Conservation (phyloP, 1,140 invertebrate genomes). For the Panonychus citri region DNA sequence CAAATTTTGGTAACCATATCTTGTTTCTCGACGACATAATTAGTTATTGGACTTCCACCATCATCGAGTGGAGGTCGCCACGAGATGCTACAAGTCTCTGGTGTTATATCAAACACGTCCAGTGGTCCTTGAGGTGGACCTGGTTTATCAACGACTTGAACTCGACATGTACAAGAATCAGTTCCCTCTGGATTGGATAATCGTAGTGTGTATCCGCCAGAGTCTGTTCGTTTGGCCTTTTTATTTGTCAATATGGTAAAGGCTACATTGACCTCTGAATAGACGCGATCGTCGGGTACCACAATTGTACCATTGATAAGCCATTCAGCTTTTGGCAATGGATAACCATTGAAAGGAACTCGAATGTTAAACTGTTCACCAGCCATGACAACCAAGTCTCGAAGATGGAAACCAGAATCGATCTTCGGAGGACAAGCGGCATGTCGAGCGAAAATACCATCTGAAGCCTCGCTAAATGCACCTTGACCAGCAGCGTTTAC, state of each 20-base stretch:
- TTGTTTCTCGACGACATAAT: conserved; percentile 77
- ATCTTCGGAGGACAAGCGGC: conserved; percentile 4
- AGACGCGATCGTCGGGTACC: conserved; percentile 45
- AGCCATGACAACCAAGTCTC: conserved; percentile 67
- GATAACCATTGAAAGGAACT: conserved; percentile 81
- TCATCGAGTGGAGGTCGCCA: conserved; percentile 67
- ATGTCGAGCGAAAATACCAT: conserved; percentile 31
- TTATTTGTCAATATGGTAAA: conserved; percentile 54
- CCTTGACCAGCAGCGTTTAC: conserved; percentile 90
- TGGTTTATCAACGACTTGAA: conserved; percentile 67
- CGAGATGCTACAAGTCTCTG: conserved; percentile 61
- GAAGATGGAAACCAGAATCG: conserved; percentile 30
- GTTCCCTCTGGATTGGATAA: conserved; percentile 69
- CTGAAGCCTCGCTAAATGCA: conserved; percentile 58
- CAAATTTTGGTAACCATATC: conserved; percentile 26
- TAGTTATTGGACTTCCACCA: conserved; percentile 72
- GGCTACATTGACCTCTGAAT: conserved; percentile 70
- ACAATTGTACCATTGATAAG: conserved; percentile 74
- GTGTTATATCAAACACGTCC: conserved; percentile 63
- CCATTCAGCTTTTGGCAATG: conserved; percentile 81
- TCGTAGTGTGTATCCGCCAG: conserved; percentile 69
- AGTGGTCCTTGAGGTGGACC: conserved; percentile 78
- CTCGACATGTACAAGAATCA: conserved; percentile 73
- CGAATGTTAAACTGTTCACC: conserved; percentile 75
- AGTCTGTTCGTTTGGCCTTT: conserved; percentile 69